Conservation (phyloP, 2,113 vertebrate species). For the Mola mola region DNA sequence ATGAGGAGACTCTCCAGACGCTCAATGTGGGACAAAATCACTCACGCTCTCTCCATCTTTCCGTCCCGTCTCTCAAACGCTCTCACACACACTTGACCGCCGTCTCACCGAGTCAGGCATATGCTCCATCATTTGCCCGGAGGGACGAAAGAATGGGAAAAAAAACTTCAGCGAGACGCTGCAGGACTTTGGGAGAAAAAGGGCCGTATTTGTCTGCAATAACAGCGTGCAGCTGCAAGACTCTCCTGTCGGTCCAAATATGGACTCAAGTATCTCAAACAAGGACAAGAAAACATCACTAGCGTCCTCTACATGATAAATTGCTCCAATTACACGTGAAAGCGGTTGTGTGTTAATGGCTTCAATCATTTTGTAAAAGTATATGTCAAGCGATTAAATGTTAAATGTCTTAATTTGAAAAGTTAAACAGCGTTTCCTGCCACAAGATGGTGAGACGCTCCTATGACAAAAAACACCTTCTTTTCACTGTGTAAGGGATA, state of each 20-base stretch:
- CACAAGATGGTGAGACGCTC: no score
- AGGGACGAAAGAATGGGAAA: constrained; percentile 64
- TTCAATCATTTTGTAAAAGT: neutral
- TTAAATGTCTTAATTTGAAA: constrained; percentile 2
- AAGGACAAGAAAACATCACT: constrained; percentile 13
- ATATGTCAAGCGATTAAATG: neutral
- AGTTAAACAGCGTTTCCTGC: neutral
- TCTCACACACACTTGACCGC: constrained; percentile 64
- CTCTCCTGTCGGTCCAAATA: constrained; percentile 12
- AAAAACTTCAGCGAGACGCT: constrained; percentile 39
- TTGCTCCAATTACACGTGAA: constrained; percentile 6
- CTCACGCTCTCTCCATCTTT: constrained; percentile 22
- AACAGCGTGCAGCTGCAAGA: constrained; percentile 13
- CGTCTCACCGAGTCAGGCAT: constrained; percentile 43
- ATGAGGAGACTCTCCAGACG: constrained; percentile 27
- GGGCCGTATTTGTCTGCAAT: constrained; percentile 8
- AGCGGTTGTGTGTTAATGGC: neutral
- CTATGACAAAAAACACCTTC: no score
- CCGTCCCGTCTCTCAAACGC: constrained; percentile 28
- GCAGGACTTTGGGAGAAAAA: constrained; percentile 15
- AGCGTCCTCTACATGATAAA: constrained; percentile 9
- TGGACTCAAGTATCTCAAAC: neutral
- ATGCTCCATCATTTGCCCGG: constrained; percentile 66
- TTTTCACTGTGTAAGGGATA: no score
- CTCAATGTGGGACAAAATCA: constrained; percentile 34